Evolutionary conservation across 2,113 vertebrate genomes (phyloP), one percentile per base, ranked within the genome.

Genomic region (Esox niger): DNA sequence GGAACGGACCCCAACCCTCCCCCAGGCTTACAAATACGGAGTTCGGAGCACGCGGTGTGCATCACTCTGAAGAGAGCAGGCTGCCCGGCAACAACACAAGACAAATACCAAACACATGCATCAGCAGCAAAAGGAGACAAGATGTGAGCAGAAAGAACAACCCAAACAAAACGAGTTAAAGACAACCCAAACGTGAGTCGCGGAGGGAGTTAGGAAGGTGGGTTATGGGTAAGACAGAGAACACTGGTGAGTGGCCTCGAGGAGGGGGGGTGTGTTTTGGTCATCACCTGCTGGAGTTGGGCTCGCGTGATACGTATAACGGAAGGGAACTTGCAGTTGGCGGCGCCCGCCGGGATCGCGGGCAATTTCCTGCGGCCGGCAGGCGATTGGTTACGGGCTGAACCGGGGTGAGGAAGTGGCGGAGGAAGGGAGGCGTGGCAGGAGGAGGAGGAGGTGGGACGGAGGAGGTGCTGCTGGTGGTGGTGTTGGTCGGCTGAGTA

Each of bases 241-340:
- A 32, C 33, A 25, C 35, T 66, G 81, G 70, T 69, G 32, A 5
- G 2, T 17, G 29, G 29, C 29, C n/a, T 8, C 2, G 6, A 0
- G 17, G 30, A 32, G 13, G 54, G 26, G 54, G 46, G 46, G 69
- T 66, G 54, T 2, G 33, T 2, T 74, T 23, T 70, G 80, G 71
- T 75, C 88, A 90, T 95, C 94, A 97, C 95, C 95, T 97, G 94
- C 89, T 94, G 91, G n/a, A 90, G 91, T 83, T 95, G 94, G 73
- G 94, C 94, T 54, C 95, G 94, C 79, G 94, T 95, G 92, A 96
- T 94, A 88, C 92, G 92, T 88, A 95, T 97, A 89, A 95, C 91
- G 82, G 94, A 92, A 91, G 94, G 95, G 55, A 93, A 82, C 93
- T 91, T 95, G 91, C 81, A 82, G 84, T 90, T 92, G 89, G 89